These are phyloP conservation scores for Pavo muticus DNA, from an alignment of 2,113 vertebrate genomes.

Conservation along the genomic window DNA sequence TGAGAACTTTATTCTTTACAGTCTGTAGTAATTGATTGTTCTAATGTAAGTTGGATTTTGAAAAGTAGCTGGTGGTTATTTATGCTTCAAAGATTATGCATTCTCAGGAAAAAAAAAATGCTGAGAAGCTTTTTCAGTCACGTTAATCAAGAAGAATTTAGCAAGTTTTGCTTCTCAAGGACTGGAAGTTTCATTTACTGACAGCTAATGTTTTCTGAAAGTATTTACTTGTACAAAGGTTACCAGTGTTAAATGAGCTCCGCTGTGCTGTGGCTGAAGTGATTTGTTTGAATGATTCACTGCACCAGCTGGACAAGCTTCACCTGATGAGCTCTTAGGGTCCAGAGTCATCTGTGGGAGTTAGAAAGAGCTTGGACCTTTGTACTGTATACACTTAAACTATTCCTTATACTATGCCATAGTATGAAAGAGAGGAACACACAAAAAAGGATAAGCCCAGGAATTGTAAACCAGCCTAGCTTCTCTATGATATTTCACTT, in stretches of 20 bases:
- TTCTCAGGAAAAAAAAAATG: background rate
- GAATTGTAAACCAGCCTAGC: background rate
- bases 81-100: background rate
- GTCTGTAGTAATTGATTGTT: background rate
- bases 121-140: background rate
- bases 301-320: background rate
- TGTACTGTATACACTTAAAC: background rate
- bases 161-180: background rate
- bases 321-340: background rate
- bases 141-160: background rate
- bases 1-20: background rate
- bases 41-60: background rate
- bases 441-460: background rate
- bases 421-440: background rate
- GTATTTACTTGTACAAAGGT: background rate
- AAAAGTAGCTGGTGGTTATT: background rate
- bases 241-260: background rate
- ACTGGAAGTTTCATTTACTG: background rate
- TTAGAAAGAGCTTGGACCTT: background rate
- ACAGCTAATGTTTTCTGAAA: background rate
- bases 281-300: conserved; percentile 42
- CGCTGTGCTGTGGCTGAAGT: background rate
- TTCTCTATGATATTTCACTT: background rate
- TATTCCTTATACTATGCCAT: background rate
- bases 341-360: background rate